These are phyloP conservation scores for Neuroscelio doddi DNA, from an alignment of 2,888 invertebrate genomes.

Conservation along the genomic window DNA sequence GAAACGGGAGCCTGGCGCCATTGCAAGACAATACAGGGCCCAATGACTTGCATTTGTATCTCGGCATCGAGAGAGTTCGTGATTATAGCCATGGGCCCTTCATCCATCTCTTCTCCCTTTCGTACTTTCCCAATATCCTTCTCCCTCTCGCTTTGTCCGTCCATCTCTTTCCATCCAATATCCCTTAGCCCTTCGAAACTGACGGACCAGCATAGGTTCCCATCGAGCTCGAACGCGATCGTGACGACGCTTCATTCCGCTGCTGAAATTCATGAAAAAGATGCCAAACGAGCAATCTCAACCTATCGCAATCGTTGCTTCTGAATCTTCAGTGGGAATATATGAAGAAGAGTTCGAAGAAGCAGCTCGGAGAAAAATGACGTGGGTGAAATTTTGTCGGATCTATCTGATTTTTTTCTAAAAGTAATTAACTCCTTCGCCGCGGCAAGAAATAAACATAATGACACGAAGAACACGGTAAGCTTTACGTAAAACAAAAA, in stretches of 20 bases:
- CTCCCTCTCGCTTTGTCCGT: slow-evolving; percentile 33
- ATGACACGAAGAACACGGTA: too few relatives aligned
- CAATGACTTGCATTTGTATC: slow-evolving; percentile 68
- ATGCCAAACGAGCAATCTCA: slow-evolving; percentile 33
- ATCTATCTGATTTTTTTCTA: too few relatives aligned
- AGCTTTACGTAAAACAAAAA: slow-evolving; percentile 20
- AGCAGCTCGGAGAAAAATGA: slow-evolving; percentile 2
- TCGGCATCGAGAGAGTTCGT: slow-evolving; percentile 52
- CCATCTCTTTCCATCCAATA: slow-evolving; percentile 17
- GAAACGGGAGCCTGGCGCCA: slow-evolving; percentile 70
- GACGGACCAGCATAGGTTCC: slow-evolving; percentile 43
- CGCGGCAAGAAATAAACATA: too few relatives aligned
- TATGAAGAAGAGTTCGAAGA: too few relatives aligned
- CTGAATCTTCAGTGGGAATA: slow-evolving; percentile 21
- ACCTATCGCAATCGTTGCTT: slow-evolving; percentile 26
- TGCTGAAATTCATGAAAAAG: slow-evolving; percentile 46
- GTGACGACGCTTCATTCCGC: slow-evolving; percentile 44
- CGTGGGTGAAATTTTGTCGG: slow-evolving; percentile 3
- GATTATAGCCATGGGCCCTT: slow-evolving; percentile 60
- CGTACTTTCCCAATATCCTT: slow-evolving; percentile 33
- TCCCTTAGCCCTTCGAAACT: slow-evolving; percentile 41
- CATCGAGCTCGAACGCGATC: slow-evolving; percentile 38
- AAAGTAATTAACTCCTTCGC: too few relatives aligned
- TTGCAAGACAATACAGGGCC: slow-evolving; percentile 64
- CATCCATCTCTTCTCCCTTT: slow-evolving; percentile 44